Evolutionary conservation across 1,140 invertebrate species (phyloP), one percentile per base, ranked within the genome.

Genomic region (Zeugodacus cucurbitae): DNA sequence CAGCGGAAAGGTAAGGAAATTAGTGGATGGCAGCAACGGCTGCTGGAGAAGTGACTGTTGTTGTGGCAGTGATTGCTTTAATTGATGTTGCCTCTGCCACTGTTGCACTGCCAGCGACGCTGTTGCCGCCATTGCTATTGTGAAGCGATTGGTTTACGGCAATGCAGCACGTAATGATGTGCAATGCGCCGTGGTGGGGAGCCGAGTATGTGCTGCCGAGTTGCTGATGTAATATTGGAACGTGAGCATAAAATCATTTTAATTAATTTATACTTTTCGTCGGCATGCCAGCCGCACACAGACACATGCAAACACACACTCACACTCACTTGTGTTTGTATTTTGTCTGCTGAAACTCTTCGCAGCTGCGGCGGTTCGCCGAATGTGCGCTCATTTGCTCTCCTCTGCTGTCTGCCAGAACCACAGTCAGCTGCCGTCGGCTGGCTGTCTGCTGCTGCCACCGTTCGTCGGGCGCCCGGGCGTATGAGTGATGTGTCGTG

Each of bases 211-310:
- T 32, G 62, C 29, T 34, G 29, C 10, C 20, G 59, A 70, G 29
- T 34, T 70, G 37, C 32, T 70, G 64, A 70, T 22, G 64, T 26
- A 74, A 20, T n/a, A 74, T 74, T 74, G 17, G 70, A 74, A 37
- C 70, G 70, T 41, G 70, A 22, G 29, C 34, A 74, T 74, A 74
- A 74, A 74, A 74, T 74, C 37, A 74, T 74, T 74, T 74, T 74
- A 74, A 74, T 74, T 74, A 74, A 74, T 74, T 67, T 74, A 74
- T 74, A 41, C 70, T 17, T 22, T 62, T 62, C 58, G n/a, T n/a
- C 58, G n/a, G n/a, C 58, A 62, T 26, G 22, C 22, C 58, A 26
- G 10, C 58, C 58, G 26, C 58, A 26, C 58, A 62, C 58, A 62
- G 11, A n/a, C 32, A 70, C 64, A 34, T 11, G n/a, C n/a, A 62